phyloP scores from a whole-genome alignment of 2,797 vertebrate genomes.

The Galaxias olidus region DNA sequence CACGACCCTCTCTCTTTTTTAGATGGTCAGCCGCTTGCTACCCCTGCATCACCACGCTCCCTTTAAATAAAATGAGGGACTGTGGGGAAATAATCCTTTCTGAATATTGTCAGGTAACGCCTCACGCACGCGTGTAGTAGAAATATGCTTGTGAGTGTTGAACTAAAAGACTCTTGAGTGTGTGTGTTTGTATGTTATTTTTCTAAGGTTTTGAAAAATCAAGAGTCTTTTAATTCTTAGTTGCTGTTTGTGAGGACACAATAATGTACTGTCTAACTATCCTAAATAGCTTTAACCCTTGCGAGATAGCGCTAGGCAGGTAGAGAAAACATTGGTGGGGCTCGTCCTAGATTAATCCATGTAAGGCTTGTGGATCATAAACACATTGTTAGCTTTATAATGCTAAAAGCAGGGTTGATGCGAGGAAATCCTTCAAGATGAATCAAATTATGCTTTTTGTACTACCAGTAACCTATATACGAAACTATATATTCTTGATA shows the following conservation, averaged over 20 bases:
- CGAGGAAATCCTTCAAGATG: constrained; percentile 65
- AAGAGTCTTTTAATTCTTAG: constrained; percentile 46
- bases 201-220: constrained; percentile 40
- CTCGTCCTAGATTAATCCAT: constrained; percentile 67
- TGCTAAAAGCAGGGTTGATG: constrained; percentile 81
- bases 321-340: constrained; percentile 61
- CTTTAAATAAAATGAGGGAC: constrained; percentile 66
- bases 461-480: constrained; percentile 55
- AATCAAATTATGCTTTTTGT: constrained; percentile 58
- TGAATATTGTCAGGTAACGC: constrained; percentile 67
- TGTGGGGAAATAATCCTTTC: constrained; percentile 46
- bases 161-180: constrained; percentile 40
- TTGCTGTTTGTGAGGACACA: constrained; percentile 51
- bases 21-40: constrained; percentile 73
- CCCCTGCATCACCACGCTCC: constrained; percentile 60
- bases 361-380: constrained; percentile 68
- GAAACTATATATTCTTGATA: constrained; percentile 68
- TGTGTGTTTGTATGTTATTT: constrained; percentile 41
- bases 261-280: constrained; percentile 58
- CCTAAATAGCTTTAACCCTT: constrained; percentile 73
- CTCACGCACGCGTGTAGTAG: constrained; percentile 36
- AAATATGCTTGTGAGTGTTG: constrained; percentile 35
- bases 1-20: constrained; percentile 55
- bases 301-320: constrained; percentile 70
- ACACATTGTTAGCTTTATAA: constrained; percentile 79